Conservation (phyloP, 2,113 vertebrate species). For the Pavo muticus region DNA sequence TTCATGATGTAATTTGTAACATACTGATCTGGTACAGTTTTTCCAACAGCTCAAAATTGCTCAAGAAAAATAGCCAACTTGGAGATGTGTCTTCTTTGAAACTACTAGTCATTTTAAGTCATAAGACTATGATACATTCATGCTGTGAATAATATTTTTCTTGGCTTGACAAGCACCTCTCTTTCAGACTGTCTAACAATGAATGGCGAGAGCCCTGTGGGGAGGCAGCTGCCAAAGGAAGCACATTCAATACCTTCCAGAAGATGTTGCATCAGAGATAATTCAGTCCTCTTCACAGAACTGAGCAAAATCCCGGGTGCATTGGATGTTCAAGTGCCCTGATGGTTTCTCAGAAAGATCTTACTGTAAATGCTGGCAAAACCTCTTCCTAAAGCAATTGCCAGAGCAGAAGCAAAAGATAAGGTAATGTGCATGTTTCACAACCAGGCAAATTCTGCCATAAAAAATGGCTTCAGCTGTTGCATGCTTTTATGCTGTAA, state of each 20-base stretch:
- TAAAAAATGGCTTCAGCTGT: not conserved
- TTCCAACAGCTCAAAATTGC: constrained; percentile 42
- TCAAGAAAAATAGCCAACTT: constrained; percentile 43
- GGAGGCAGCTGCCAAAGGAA: constrained; percentile 28
- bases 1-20: constrained; percentile 35
- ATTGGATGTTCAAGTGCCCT: constrained; percentile 5
- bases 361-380: constrained; percentile 33
- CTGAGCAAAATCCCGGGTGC: not conserved
- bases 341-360: constrained; percentile 23
- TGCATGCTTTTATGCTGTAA: not conserved
- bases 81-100: constrained; percentile 27
- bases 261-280: constrained; percentile 55
- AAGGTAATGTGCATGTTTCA: not conserved
- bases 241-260: not conserved
- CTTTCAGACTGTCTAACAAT: not conserved
- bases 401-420: not conserved
- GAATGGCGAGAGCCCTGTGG: not conserved
- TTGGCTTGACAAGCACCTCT: constrained; percentile 51
- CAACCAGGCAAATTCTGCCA: not conserved
- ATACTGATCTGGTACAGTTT: constrained; percentile 41
- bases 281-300: constrained; percentile 36
- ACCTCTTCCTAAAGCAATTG: not conserved
- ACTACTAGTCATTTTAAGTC: constrained; percentile 45
- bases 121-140: constrained; percentile 58
- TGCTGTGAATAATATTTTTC: constrained; percentile 66